Conservation (phyloP, 1,140 invertebrate species). For the Anoplolepis gracilipes region DNA sequence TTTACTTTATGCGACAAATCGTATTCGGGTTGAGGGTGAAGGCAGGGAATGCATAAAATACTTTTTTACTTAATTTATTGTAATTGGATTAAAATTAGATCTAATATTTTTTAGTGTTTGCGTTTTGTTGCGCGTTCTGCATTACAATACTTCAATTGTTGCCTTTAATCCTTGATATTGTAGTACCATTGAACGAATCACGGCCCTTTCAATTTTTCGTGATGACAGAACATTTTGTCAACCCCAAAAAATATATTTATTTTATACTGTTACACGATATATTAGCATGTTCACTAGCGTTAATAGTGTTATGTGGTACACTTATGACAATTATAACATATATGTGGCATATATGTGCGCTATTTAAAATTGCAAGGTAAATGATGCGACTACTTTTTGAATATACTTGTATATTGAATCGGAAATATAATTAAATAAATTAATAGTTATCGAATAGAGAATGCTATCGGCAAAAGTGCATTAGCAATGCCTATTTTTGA, state of each 20-base stretch:
- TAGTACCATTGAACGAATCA: conserved; percentile 35
- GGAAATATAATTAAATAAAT: not conserved
- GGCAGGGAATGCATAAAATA: not conserved
- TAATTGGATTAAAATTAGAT: conserved; percentile 4
- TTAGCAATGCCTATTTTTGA: not conserved
- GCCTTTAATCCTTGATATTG: conserved; percentile 18
- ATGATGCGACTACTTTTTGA: not conserved
- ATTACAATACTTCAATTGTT: not conserved
- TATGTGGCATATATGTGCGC: not conserved
- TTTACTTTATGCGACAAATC: no score
- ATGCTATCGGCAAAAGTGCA: not conserved
- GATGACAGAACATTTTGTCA: conserved; percentile 25
- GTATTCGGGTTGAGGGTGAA: no score
- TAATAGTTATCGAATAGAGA: conserved; percentile 36
- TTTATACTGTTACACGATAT: conserved; percentile 11
- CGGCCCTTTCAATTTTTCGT: not conserved
- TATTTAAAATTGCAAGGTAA: conserved; percentile 45
- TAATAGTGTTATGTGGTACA: not conserved
- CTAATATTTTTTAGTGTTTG: not conserved
- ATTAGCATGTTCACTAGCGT: not conserved
- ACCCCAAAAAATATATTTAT: conserved; percentile 25
- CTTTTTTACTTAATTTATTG: not conserved
- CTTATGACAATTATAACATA: not conserved
- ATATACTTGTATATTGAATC: no score
- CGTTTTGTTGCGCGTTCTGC: not conserved